These are phyloP conservation scores for Hylaea fasciaria DNA, from an alignment of 2,888 invertebrate genomes.

Conservation along the genomic window DNA sequence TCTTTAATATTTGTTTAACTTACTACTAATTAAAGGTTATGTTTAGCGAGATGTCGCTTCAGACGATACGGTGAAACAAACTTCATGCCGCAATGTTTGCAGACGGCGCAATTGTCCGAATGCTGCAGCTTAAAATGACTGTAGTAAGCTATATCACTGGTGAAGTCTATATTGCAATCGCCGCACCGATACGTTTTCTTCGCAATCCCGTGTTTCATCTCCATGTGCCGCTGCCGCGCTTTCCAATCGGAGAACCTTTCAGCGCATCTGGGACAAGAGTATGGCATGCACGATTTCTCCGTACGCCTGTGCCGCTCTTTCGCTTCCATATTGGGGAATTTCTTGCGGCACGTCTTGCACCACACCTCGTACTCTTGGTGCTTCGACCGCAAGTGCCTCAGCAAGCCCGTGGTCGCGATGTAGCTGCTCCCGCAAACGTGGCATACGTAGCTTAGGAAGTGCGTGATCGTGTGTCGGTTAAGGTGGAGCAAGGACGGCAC, in stretches of 20 bases:
- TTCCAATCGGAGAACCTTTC: constrained; percentile 74
- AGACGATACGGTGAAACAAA: constrained; percentile 68
- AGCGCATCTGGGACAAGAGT: constrained; percentile 70
- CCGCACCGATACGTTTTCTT: constrained; percentile 63
- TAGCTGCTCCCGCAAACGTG: constrained; percentile 76
- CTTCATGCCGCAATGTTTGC: constrained; percentile 74
- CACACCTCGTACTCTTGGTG: constrained; percentile 71
- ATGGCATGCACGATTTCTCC: constrained; percentile 74
- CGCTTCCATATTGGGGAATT: constrained; percentile 74
- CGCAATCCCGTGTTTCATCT: constrained; percentile 64
- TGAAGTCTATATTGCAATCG: constrained; percentile 68
- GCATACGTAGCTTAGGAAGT: constrained; percentile 73
- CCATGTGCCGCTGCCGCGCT: constrained; percentile 69
- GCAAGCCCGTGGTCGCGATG: constrained; percentile 68
- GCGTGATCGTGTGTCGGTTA: constrained; percentile 74
- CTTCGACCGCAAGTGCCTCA: constrained; percentile 69
- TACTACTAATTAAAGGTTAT: constrained; percentile 43
- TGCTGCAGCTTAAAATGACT: constrained; percentile 73
- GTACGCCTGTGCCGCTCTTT: constrained; percentile 70
- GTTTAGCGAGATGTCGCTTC: constrained; percentile 70
- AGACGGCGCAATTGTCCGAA: constrained; percentile 68
- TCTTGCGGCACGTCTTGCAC: constrained; percentile 69
- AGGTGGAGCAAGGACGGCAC: constrained; percentile 70
- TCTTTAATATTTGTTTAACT: background rate
- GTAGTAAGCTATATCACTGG: constrained; percentile 67